Base-by-base conservation (phyloP, 2,888 invertebrate genomes). In the Mystacides longicornis region DNA sequence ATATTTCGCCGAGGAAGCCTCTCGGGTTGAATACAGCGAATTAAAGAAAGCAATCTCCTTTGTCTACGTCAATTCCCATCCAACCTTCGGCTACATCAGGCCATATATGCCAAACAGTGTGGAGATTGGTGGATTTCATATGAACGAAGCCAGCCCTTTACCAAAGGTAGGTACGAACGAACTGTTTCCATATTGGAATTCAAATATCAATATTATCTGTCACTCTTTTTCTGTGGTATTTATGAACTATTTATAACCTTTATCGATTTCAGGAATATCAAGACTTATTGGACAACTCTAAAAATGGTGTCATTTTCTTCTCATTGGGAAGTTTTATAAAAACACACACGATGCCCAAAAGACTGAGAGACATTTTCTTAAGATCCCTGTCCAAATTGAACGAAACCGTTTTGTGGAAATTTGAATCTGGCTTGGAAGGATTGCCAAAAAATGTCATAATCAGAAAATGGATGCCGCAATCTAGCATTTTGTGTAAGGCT, bases 341-440 rank as follows among this genome's bases (percentile, higher is more conserved):
- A n/a, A 21, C 21, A 11, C 19, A 46, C 14, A 4, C 14, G 16
- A 46, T 46, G 46, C 21, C 46, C 19, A 46, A 5, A 21, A 3
- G 20, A 3, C 18, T 21, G 20, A 5, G 21, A 46, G 7, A 46
- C 20, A 21, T 7, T 3, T n/a, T 46, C 3, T 23, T 49, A 2
- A 23, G 16, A 23, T 46, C 46, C 3, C 14, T 46, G 5, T 19
- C 20, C 4, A 51, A 19, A 21, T 23, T 22, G 19, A 37, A 42
- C 5, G 37, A 16, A 22, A 49, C 31, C 31, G 46, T 46, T 46
- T 3, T 46, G 9, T 46, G 46, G 46, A 48, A 54, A 27, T 49
- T 14, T 14, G 21, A 54, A 5, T 9, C 16, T 33, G 33, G 21
- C n/a, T 73, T 63, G 59, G 19, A 18, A 14, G 46, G 11, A 3